A percentile compares a stretch with the other conserved stretches of the same genome.
These are phyloP conservation scores for Oryzias sinensis DNA, from an alignment of 2,797 vertebrate species.

Conservation along the genomic window DNA sequence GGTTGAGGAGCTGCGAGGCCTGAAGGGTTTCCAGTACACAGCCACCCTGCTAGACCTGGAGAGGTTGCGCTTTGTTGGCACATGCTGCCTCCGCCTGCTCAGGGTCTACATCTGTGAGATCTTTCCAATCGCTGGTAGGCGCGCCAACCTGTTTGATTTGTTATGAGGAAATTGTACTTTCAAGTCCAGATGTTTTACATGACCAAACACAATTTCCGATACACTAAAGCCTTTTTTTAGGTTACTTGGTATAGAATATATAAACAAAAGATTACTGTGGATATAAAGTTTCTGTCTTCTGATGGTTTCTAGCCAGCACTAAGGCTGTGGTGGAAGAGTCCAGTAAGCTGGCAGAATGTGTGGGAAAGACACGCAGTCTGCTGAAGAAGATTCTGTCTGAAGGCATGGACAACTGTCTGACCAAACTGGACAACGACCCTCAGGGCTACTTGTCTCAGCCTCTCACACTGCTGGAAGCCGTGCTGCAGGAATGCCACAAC, in stretches of 20 bases:
- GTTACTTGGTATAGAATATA: no score
- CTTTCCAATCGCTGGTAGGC: constrained; percentile 94
- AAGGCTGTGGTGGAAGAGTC: constrained; percentile 98
- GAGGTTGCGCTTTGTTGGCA: constrained; percentile 94
- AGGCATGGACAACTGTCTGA: constrained; percentile 96
- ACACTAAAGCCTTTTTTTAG: no score
- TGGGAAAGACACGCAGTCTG: constrained; percentile 96
- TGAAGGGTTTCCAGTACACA: constrained; percentile 98
- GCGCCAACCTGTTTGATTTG: not conserved
- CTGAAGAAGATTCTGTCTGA: constrained; percentile 97
- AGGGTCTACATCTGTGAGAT: constrained; percentile 99
- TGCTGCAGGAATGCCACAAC: constrained; percentile 97
- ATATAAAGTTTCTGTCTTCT: no score
- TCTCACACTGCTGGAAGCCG: constrained; percentile 91
- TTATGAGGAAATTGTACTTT: not conserved
- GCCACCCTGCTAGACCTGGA: constrained; percentile 96
- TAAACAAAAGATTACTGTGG: no score
- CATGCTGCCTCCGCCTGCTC: constrained; percentile 93
- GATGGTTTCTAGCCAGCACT: constrained; percentile 80
- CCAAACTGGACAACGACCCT: constrained; percentile 96
- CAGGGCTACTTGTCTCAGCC: constrained; percentile 97
- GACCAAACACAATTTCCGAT: no score
- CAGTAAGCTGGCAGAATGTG: constrained; percentile 95
- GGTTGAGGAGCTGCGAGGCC: constrained; percentile 94
- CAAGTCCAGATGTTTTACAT: no score